Conservation (phyloP, 2,888 invertebrate species). For the Linnaemya vulpina region DNA sequence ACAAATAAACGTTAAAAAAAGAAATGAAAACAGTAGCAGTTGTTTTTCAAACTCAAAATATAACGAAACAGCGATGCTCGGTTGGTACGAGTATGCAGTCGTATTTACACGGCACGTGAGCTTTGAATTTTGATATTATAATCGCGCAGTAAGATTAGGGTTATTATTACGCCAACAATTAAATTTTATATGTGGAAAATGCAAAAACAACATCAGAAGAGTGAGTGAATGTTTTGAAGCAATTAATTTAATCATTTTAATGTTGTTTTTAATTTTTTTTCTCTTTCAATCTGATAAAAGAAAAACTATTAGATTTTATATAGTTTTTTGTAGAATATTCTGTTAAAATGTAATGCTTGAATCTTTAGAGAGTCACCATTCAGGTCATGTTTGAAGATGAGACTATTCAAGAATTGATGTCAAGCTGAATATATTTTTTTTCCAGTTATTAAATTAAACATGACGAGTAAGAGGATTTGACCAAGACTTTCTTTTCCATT, state of each 20-base stretch:
- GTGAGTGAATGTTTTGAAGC: constrained; percentile 12
- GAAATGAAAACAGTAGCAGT: constrained; percentile 20
- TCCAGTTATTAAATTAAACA: too few species aligned
- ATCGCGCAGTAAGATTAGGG: constrained; percentile 14
- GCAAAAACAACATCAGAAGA: constrained; percentile 4
- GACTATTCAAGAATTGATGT: too few species aligned
- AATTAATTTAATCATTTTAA: background rate
- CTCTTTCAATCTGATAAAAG: background rate
- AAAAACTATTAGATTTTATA: background rate
- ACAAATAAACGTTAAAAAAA: constrained; percentile 21
- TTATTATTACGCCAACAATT: constrained; percentile 43
- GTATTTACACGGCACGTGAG: constrained; percentile 51
- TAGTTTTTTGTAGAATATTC: background rate
- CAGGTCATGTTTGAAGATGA: too few species aligned
- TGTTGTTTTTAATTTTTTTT: background rate
- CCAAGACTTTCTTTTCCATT: too few species aligned
- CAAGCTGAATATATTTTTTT: too few species aligned
- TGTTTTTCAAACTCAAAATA: constrained; percentile 15
- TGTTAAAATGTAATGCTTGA: too few species aligned
- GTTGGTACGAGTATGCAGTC: too few species aligned
- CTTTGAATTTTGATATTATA: constrained; percentile 46
- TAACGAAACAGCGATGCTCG: constrained; percentile 16
- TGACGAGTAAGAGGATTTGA: too few species aligned
- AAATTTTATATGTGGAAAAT: constrained; percentile 27
- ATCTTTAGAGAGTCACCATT: too few species aligned